A percentile compares a stretch with the other conserved stretches of the same genome.
Evolutionary conservation across 37 sponge, comb jelly and placozoan species (phyloP).

Genomic region (Ianthella basta): DNA sequence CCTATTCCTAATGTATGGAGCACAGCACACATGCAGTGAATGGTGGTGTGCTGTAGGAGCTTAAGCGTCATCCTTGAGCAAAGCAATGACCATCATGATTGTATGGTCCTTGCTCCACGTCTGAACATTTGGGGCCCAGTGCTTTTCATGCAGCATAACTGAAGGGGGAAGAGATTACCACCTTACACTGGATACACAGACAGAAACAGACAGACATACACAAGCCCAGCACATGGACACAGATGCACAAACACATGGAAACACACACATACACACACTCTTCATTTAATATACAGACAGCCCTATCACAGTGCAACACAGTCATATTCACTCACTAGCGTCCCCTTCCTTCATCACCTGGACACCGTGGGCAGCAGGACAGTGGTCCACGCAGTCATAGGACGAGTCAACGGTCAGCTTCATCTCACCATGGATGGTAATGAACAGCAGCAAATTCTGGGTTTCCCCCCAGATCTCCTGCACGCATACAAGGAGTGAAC

Average conservation of each 20-base stretch:
- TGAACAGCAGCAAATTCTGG: neutral
- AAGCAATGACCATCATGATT: neutral
- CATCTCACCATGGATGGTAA: conserved; percentile 48
- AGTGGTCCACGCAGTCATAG: conserved; percentile 2
- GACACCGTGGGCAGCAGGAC: neutral
- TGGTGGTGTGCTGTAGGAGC: too few species aligned
- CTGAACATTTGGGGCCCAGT: neutral
- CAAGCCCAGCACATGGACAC: neutral
- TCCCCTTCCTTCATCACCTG: conserved; percentile 12
- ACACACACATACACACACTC: neutral
- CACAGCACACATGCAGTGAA: too few species aligned
- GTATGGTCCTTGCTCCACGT: conserved; percentile 5
- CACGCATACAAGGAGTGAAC: too few species aligned
- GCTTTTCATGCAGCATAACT: conserved; percentile 16
- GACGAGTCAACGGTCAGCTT: conserved; percentile 56
- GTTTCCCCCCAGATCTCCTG: neutral
- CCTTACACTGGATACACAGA: neutral
- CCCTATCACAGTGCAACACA: too few species aligned
- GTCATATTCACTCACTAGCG: neutral
- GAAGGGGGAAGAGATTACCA: neutral
- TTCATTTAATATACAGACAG: too few species aligned
- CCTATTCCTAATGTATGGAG: too few species aligned
- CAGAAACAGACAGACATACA: too few species aligned
- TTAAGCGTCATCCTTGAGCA: neutral
- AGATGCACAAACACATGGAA: neutral